Conservation (phyloP, 2,113 vertebrate species). For the Tenebrosternarchus preto region DNA sequence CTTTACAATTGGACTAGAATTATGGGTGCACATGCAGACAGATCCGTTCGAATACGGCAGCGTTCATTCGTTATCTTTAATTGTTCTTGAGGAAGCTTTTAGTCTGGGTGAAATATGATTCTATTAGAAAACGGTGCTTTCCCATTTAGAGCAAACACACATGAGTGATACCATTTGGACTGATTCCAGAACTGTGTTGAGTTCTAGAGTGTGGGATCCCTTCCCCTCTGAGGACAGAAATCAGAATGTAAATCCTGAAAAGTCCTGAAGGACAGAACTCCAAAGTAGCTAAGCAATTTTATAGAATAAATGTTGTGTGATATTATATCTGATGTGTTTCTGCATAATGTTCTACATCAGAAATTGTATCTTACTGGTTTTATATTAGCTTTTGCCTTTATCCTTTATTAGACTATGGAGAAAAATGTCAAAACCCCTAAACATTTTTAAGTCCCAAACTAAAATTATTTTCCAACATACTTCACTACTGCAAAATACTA, state of each 20-base stretch:
- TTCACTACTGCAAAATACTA: too few species aligned
- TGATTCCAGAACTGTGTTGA: conserved; percentile 55
- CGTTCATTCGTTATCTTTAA: conserved; percentile 77
- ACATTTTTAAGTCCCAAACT: neutral
- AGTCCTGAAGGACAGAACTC: conserved; percentile 46
- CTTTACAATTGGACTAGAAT: conserved; percentile 75
- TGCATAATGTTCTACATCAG: neutral
- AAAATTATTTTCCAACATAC: too few species aligned
- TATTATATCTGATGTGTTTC: neutral
- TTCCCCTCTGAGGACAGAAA: conserved; percentile 48
- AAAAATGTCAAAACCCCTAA: neutral
- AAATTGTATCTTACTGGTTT: neutral
- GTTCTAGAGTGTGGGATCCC: conserved; percentile 43
- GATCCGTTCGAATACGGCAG: conserved; percentile 69
- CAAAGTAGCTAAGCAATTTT: neutral
- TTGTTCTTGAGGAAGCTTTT: conserved; percentile 78
- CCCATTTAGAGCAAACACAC: conserved; percentile 58
- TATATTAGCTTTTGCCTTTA: neutral
- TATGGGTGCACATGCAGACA: conserved; percentile 68
- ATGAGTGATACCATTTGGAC: conserved; percentile 60
- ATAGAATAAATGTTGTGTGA: neutral
- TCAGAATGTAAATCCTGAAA: conserved; percentile 22
- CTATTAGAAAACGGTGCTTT: conserved; percentile 66
- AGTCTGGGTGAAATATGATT: conserved; percentile 71
- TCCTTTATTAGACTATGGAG: neutral